Evolutionary conservation across 2,888 invertebrate genomes (phyloP).

Genomic region (Tetragnatha montana): DNA sequence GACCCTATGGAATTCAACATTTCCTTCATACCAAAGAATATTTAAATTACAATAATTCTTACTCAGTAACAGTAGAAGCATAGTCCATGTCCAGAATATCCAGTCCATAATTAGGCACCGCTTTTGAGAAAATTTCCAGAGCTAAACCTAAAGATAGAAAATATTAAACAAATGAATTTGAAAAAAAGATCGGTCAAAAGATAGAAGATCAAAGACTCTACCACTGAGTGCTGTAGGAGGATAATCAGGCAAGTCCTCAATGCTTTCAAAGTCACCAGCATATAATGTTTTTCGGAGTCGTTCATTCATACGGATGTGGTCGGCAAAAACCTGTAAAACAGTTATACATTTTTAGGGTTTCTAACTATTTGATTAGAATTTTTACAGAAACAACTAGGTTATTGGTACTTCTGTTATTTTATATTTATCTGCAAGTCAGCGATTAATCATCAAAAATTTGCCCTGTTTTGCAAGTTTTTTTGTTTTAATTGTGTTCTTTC

Average conservation of each 20-base stretch:
- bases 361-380: too few relatives aligned
- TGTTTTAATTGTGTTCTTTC: too few relatives aligned
- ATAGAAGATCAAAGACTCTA: background rate
- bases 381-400: too few relatives aligned
- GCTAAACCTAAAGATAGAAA: constrained; percentile 49
- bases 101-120: constrained; percentile 68
- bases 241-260: constrained; percentile 48
- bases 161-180: background rate
- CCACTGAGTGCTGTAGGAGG: constrained; percentile 59
- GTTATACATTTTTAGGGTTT: background rate
- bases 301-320: constrained; percentile 55
- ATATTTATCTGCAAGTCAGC: too few relatives aligned
- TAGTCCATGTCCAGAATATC: constrained; percentile 67
- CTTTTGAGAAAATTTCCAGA: constrained; percentile 63
- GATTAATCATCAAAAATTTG: too few relatives aligned
- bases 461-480: too few relatives aligned
- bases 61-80: constrained; percentile 73
- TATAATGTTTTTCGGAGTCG: constrained; percentile 56
- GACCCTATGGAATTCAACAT: background rate
- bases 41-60: constrained; percentile 25
- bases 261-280: constrained; percentile 42
- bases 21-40: background rate
- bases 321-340: constrained; percentile 55
- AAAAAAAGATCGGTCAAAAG: background rate
- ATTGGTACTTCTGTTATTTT: too few relatives aligned